Base-by-base conservation (phyloP, 2,113 vertebrate species). In the Ursus arctos region DNA sequence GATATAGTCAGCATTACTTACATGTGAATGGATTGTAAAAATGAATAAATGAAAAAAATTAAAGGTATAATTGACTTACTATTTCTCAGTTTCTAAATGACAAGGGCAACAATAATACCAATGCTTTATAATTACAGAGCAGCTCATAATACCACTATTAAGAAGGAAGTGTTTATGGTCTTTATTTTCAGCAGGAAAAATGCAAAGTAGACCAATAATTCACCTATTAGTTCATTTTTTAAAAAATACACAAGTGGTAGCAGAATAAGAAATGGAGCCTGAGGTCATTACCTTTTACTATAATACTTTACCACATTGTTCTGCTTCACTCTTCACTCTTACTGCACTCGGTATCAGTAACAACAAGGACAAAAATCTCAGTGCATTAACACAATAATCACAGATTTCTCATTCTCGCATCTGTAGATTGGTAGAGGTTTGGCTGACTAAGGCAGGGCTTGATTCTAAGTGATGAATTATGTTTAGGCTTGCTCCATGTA, bases 151-250 rank as follows among this genome's bases (percentile, higher is more conserved):
- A 28, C 76, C 61, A 28, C 21, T 82, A 22, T 40, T 91, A 72
- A 82, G 3, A 33, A 69, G n/a, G 55, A 82, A 65, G 10, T 74
- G 6, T 2, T 33, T 43, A 67, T 47, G 7, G 31, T 43, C 31
- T 80, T 89, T 40, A 89, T 16, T 65, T 87, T 81, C 13, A 89
- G 28, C 87, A 92, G 88, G 19, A 65, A 19, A 93, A 91, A 49
- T 26, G 80, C 18, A 76, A 86, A 82, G 61, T 19, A 95, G 19
- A 77, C 22, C 28, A 72, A 36, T 21, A 83, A 95, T 77, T 14
- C 47, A 86, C 33, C 1, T 33, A 57, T 49, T 36, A 22, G 59
- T 69, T 51, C 26, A 57, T 61, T 51, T 43, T 85, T 57, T 16
- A 10, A 67, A 83, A 91, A 10, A 26, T 40, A 82, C 13, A 79